phyloP scores from a whole-genome alignment of 2,113 vertebrate species.

The Clinocottus analis region DNA sequence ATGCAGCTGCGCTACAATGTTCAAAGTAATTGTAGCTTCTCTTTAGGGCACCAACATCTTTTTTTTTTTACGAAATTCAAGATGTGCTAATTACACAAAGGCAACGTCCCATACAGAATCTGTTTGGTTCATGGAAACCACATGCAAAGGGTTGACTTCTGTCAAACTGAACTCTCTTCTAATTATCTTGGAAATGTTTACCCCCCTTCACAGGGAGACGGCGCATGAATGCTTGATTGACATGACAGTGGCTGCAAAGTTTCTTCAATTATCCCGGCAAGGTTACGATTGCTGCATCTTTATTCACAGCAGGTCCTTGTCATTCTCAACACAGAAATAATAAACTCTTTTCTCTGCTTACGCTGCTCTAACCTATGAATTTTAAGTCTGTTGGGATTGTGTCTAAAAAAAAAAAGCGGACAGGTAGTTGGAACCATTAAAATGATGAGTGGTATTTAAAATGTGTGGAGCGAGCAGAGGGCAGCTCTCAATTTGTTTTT shows the following conservation, averaged over 20 bases:
- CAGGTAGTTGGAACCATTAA: slow-evolving; percentile 6
- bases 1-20: slow-evolving; percentile 5
- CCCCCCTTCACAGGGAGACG: slow-evolving; percentile 54
- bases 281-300: slow-evolving; percentile 66
- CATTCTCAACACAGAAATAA: slow-evolving; percentile 43
- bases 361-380: slow-evolving; percentile 40
- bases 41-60: slow-evolving; percentile 12
- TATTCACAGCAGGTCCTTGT: slow-evolving; percentile 59
- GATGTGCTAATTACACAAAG: slow-evolving; percentile 48
- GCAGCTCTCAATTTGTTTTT: slow-evolving; percentile 3
- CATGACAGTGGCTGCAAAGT: slow-evolving; percentile 70
- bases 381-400: slow-evolving; percentile 32
- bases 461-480: background rate
- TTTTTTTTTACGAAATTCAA: slow-evolving; percentile 32
- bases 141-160: slow-evolving; percentile 54
- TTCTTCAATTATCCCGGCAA: slow-evolving; percentile 77
- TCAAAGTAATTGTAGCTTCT: slow-evolving; percentile 16
- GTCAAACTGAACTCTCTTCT: slow-evolving; percentile 54
- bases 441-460: slow-evolving; percentile 34
- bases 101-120: slow-evolving; percentile 47
- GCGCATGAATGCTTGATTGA: slow-evolving; percentile 69
- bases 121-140: slow-evolving; percentile 54
- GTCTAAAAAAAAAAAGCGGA: slow-evolving; percentile 28
- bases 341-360: slow-evolving; percentile 40
- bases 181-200: slow-evolving; percentile 62